These are phyloP conservation scores for Emydocephalus ijimae DNA, from an alignment of 2,113 vertebrate genomes.

Conservation along the genomic window DNA sequence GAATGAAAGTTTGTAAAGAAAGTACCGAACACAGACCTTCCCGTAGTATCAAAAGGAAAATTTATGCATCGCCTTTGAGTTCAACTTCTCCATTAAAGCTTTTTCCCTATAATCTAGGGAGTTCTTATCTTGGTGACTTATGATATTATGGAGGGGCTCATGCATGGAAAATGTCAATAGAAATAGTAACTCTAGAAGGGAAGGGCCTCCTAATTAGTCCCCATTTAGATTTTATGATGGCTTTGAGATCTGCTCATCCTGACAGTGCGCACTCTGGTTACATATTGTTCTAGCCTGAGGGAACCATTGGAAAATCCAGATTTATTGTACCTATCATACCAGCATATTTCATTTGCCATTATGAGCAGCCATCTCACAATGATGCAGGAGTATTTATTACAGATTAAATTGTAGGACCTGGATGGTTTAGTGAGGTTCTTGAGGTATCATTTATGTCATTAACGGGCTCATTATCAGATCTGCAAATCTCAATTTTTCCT, in stretches of 20 bases:
- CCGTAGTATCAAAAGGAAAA: slow-evolving; percentile 88
- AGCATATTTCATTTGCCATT: slow-evolving; percentile 99
- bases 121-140: slow-evolving; percentile 99
- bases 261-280: slow-evolving; percentile 99
- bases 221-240: slow-evolving; percentile 99
- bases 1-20: slow-evolving; percentile 82
- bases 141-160: slow-evolving; percentile 90
- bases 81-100: slow-evolving; percentile 99
- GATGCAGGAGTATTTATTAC: slow-evolving; percentile 99
- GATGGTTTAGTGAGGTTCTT: slow-evolving; percentile 97
- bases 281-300: slow-evolving; percentile 99
- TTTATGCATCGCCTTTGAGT: slow-evolving; percentile 98
- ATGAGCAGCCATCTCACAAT: slow-evolving; percentile 99
- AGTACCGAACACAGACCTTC: slow-evolving; percentile 88
- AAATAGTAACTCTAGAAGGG: slow-evolving; percentile 99
- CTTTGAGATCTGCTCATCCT: slow-evolving; percentile 99
- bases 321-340: slow-evolving; percentile 99
- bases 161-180: slow-evolving; percentile 99
- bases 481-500: slow-evolving; percentile 83
- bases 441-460: slow-evolving; percentile 98
- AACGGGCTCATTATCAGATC: slow-evolving; percentile 97
- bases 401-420: slow-evolving; percentile 99
- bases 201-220: slow-evolving; percentile 99
- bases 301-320: slow-evolving; percentile 99
- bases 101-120: slow-evolving; percentile 94